Percentiles rank a stretch among this genome's conserved stretches.
Evolutionary conservation across 2,888 invertebrate species (phyloP).

Genomic region (Pilophorus perplexus): DNA sequence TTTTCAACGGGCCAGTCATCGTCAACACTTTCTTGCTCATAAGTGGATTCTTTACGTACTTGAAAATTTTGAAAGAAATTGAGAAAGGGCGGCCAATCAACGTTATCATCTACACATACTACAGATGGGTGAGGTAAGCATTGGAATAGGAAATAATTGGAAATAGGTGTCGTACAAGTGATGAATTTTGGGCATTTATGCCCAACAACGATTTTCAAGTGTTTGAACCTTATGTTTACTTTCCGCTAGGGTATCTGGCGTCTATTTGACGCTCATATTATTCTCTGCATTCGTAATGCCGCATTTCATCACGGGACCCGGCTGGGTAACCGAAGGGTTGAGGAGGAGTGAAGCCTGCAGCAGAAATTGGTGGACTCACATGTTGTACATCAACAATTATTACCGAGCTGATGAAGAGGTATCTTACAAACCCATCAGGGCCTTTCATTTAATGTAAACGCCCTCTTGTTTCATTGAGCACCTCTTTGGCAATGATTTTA

Average conservation of each 20-base stretch:
- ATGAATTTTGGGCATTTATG: no score
- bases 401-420: constrained; percentile 45
- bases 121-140: constrained; percentile 39
- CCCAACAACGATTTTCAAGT: no score
- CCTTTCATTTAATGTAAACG: no score
- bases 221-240: no score
- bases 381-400: constrained; percentile 46
- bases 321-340: constrained; percentile 42
- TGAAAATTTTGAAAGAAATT: constrained; percentile 38
- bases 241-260: constrained; percentile 42
- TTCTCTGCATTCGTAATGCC: constrained; percentile 41
- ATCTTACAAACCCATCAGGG: no score
- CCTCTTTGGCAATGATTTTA: not conserved
- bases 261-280: constrained; percentile 40
- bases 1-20: constrained; percentile 39
- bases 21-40: constrained; percentile 41
- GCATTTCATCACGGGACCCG: constrained; percentile 41
- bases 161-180: no score
- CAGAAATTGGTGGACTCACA: constrained; percentile 46
- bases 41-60: constrained; percentile 40
- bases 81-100: constrained; percentile 36
- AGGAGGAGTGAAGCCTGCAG: constrained; percentile 40
- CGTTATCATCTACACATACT: constrained; percentile 26
- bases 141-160: not conserved
- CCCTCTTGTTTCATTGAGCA: no score